These are phyloP conservation scores for Bos taurus DNA, from an alignment of 2,113 vertebrate species.

Conservation along the genomic window DNA sequence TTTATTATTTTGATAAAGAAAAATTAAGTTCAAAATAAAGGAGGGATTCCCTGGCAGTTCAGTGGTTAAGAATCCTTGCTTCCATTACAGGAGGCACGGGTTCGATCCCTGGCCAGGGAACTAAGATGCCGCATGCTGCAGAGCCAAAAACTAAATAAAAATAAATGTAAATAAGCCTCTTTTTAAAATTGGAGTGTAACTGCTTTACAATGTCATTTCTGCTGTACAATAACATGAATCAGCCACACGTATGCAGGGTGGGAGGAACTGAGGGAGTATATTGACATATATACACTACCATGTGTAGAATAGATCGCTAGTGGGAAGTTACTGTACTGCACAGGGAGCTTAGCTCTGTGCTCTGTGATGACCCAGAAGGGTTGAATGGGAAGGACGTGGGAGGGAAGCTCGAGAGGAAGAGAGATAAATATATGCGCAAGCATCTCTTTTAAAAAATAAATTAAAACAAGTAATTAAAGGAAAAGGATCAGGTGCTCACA, in stretches of 20 bases:
- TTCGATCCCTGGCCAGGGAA: not conserved
- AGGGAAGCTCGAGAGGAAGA: not conserved
- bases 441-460: not conserved
- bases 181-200: not conserved
- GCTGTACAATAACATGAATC: not conserved
- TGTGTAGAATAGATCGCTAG: not conserved
- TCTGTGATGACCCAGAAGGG: not conserved
- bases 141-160: not conserved
- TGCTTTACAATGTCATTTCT: not conserved
- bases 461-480: not conserved
- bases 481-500: not conserved
- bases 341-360: not conserved
- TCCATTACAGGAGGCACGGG: not conserved
- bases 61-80: not conserved
- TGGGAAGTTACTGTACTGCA: not conserved
- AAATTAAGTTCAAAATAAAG: not conserved
- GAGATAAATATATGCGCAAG: not conserved
- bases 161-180: not conserved
- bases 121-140: rapidly evolving
- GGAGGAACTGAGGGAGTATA: not conserved
- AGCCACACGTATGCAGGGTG: not conserved
- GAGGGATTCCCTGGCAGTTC: not conserved
- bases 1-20: not conserved
- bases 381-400: not conserved
- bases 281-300: not conserved